A percentile compares a stretch with the other conserved stretches of the same genome.
Conservation (phyloP, 2,113 vertebrate genomes). For the Cervus canadensis region DNA sequence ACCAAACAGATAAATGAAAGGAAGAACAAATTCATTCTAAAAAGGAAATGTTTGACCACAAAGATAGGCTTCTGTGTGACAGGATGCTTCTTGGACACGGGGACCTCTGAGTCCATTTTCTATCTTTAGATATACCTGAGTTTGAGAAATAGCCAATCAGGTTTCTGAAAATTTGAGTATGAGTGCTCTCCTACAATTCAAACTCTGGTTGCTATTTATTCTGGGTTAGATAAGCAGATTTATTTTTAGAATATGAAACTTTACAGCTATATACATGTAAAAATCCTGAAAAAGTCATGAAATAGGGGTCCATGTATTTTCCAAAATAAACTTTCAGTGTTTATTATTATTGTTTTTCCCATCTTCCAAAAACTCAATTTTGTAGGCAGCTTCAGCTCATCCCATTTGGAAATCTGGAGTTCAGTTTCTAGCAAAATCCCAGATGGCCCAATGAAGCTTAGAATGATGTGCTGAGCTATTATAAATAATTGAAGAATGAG, state of each 20-base stretch:
- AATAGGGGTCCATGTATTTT: background rate
- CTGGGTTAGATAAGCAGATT: background rate
- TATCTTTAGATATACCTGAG: background rate
- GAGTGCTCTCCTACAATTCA: background rate
- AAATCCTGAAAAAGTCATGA: background rate
- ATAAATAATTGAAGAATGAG: background rate
- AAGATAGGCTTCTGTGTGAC: background rate
- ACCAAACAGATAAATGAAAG: background rate
- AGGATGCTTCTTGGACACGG: background rate
- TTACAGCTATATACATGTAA: background rate
- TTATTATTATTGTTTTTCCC: background rate
- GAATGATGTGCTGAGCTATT: background rate
- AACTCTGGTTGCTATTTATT: background rate
- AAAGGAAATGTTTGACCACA: background rate
- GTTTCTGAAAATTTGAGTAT: background rate
- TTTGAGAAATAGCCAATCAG: background rate
- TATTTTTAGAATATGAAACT: background rate
- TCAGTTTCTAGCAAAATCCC: background rate
- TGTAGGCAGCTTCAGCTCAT: background rate
- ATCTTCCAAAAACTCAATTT: conserved; percentile 1
- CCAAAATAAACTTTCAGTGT: background rate
- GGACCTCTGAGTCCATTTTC: background rate
- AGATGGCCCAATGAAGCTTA: background rate
- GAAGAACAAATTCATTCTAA: background rate
- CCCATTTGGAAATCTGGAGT: background rate